Conservation (phyloP, 2,888 invertebrate genomes). For the Campoplex nolae region DNA sequence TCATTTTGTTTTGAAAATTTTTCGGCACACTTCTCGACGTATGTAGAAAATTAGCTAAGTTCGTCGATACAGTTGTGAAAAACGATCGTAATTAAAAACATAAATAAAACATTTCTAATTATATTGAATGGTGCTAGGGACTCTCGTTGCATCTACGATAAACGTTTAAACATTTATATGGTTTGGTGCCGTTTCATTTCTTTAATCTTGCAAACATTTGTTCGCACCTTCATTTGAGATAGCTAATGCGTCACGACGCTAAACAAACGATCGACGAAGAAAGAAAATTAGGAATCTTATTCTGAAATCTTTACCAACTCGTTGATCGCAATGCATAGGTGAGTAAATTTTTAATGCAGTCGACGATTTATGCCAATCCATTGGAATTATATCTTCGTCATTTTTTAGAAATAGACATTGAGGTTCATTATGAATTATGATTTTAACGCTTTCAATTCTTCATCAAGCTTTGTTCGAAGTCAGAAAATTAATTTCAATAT, state of each 20-base stretch:
- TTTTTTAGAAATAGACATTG: neutral
- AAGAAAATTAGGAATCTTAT: neutral
- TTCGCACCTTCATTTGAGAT: neutral
- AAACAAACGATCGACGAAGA: slow-evolving; percentile 43
- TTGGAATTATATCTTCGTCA: neutral
- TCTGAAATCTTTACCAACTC: neutral
- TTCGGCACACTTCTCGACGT: slow-evolving; percentile 34
- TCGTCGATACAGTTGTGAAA: slow-evolving; percentile 2
- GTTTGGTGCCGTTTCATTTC: slow-evolving; percentile 48
- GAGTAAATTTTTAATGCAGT: neutral
- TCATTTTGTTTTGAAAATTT: slow-evolving; percentile 9
- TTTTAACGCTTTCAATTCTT: neutral
- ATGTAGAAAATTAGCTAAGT: slow-evolving; percentile 35
- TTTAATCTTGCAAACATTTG: slow-evolving; percentile 53
- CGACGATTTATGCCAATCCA: neutral
- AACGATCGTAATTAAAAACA: slow-evolving; percentile 11
- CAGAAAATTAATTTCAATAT: neutral
- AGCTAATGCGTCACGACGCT: slow-evolving; percentile 29
- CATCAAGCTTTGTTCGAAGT: neutral
- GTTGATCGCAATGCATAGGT: neutral
- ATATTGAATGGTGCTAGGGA: slow-evolving; percentile 65
- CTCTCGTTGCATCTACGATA: slow-evolving; percentile 70
- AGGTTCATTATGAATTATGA: neutral
- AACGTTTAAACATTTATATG: slow-evolving; percentile 70
- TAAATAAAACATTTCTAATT: slow-evolving; percentile 37